phyloP scores from a whole-genome alignment of 1,140 invertebrate species.

The Amphibalanus amphitrite region DNA sequence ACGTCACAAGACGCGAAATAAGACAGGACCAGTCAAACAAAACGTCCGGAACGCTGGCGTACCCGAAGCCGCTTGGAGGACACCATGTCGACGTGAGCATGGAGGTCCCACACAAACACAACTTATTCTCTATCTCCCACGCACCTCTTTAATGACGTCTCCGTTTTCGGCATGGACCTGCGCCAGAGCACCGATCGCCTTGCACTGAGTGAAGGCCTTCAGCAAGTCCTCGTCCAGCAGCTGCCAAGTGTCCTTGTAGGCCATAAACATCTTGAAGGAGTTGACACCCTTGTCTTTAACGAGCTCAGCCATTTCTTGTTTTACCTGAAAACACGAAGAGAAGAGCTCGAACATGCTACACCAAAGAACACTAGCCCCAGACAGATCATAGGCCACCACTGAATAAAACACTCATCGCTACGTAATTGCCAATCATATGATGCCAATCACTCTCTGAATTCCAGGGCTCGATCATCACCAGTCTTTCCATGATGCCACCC shows the following conservation, averaged over 20 bases:
- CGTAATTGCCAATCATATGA: too few relatives aligned
- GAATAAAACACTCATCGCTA: too few relatives aligned
- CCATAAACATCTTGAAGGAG: constrained; percentile 98
- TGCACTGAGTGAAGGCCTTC: constrained; percentile 46
- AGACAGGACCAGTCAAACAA: background rate
- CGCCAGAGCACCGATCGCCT: constrained; percentile 33
- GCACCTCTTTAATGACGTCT: constrained; percentile 63
- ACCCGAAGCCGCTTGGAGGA: too few relatives aligned
- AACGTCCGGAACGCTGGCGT: too few relatives aligned
- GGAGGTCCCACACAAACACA: background rate
- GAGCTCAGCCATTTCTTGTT: constrained; percentile 61
- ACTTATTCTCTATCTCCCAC: background rate
- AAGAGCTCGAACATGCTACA: too few relatives aligned
- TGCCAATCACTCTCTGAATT: too few relatives aligned
- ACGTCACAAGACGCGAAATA: too few relatives aligned
- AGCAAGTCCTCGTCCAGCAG: constrained; percentile 76
- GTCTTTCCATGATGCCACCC: too few relatives aligned
- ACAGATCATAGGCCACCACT: too few relatives aligned
- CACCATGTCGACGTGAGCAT: background rate
- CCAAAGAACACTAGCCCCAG: too few relatives aligned
- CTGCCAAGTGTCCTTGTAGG: constrained; percentile 81
- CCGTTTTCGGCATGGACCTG: constrained; percentile 98
- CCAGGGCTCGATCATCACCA: too few relatives aligned
- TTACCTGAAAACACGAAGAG: constrained; percentile 33
- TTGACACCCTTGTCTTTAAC: constrained; percentile 71